A percentile compares a stretch with the other conserved stretches of the same genome.
Evolutionary conservation across 1,140 invertebrate species (phyloP).

Genomic region (Zaprionus africanus): DNA sequence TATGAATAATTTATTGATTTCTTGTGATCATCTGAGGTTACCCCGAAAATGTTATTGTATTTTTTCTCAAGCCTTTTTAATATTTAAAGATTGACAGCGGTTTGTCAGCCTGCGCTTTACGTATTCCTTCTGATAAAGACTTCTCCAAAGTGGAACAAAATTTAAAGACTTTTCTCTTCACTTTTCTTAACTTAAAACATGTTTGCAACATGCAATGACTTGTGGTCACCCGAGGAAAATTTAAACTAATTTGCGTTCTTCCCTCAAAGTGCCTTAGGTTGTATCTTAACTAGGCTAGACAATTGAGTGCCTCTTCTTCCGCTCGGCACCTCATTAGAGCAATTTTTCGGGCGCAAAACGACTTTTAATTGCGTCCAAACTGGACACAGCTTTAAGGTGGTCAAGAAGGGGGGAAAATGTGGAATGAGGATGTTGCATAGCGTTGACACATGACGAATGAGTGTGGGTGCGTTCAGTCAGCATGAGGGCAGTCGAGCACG

Average conservation of each 20-base stretch:
- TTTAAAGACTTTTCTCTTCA: not conserved
- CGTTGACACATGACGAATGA: slow-evolving; percentile 66
- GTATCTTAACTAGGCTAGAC: slow-evolving; percentile 53
- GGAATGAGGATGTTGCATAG: slow-evolving; percentile 10
- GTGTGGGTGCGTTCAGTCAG: slow-evolving; percentile 29
- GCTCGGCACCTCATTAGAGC: slow-evolving; percentile 73
- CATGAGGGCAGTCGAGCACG: slow-evolving; percentile 34
- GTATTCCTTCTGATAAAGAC: no score
- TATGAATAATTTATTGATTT: no score
- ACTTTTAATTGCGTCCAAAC: slow-evolving; percentile 72
- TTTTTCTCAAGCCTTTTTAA: no score
- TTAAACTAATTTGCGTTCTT: slow-evolving; percentile 9
- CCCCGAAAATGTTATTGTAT: no score
- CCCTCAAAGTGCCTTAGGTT: slow-evolving; percentile 8
- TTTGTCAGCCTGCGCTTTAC: no score
- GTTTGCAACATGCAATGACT: not conserved
- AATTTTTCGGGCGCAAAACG: slow-evolving; percentile 62
- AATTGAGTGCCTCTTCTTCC: slow-evolving; percentile 51
- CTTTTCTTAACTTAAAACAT: not conserved
- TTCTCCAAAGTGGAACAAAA: no score
- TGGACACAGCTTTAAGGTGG: slow-evolving; percentile 50
- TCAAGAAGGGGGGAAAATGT: not conserved
- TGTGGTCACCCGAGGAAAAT: slow-evolving; percentile 13
- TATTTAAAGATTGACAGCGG: no score
- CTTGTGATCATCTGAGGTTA: no score